Conservation (phyloP, 2,888 invertebrate species). For the Epistrophe eligans region DNA sequence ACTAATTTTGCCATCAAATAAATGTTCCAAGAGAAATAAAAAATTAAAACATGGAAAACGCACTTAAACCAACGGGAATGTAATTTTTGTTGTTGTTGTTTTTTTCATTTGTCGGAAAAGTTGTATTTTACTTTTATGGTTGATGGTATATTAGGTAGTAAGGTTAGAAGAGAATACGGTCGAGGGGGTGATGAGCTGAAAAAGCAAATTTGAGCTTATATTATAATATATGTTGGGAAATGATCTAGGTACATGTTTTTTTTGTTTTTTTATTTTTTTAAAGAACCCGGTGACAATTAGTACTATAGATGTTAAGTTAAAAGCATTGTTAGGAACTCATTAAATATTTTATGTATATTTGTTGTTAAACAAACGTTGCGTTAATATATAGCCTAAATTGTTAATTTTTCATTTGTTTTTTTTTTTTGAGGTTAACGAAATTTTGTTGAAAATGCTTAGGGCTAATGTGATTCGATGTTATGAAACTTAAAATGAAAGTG, state of each 20-base stretch:
- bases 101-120: constrained; percentile 17
- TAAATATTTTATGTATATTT: constrained; percentile 23
- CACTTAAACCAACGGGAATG: constrained; percentile 29
- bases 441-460: no score
- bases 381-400: not conserved
- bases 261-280: constrained; percentile 23
- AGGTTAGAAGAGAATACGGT: not conserved
- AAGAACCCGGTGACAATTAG: constrained; percentile 63
- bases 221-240: constrained; percentile 51
- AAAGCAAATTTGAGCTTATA: constrained; percentile 47
- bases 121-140: not conserved
- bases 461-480: no score
- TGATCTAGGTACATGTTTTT: constrained; percentile 62
- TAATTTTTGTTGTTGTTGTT: not conserved
- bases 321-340: constrained; percentile 22
- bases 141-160: not conserved
- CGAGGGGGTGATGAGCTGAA: not conserved
- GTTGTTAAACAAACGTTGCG: not conserved
- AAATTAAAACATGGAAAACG: constrained; percentile 40
- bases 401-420: not conserved
- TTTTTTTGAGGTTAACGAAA: no score
- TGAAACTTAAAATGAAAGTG: no score
- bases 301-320: constrained; percentile 36
- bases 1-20: constrained; percentile 75
- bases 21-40: constrained; percentile 58